phyloP scores from a whole-genome alignment of 2,888 invertebrate species.

The Leucophenga maculata region DNA sequence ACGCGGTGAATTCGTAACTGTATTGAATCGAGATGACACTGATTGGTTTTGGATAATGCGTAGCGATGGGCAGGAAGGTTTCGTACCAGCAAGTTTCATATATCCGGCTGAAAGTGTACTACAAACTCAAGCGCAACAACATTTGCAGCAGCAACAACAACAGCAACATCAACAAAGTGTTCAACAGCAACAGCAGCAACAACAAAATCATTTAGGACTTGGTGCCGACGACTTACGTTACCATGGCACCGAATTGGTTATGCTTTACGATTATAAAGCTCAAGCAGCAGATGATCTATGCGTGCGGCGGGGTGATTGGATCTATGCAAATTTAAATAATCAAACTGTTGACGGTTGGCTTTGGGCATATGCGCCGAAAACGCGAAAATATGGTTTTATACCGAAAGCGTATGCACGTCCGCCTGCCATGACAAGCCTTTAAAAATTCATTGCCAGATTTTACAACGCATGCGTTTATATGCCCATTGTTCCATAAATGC shows the following conservation, averaged over 20 bases:
- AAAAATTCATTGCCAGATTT: neutral
- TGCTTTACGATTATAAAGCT: constrained; percentile 96
- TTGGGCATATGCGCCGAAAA: constrained; percentile 95
- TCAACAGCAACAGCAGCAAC: constrained; percentile 47
- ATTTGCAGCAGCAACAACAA: constrained; percentile 48
- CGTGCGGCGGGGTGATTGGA: constrained; percentile 93
- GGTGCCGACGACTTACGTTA: constrained; percentile 80
- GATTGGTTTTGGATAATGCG: constrained; percentile 98
- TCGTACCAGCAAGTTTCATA: constrained; percentile 94
- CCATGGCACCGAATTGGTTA: constrained; percentile 92
- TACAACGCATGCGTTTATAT: too few relatives aligned
- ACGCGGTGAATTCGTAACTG: constrained; percentile 95
- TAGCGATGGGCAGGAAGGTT: constrained; percentile 94
- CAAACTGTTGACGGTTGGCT: constrained; percentile 96
- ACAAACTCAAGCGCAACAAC: constrained; percentile 68
- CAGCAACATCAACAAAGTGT: constrained; percentile 48
- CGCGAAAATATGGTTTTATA: constrained; percentile 93
- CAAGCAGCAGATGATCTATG: constrained; percentile 94
- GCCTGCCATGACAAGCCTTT: constrained; percentile 88
- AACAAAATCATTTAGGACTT: constrained; percentile 63
- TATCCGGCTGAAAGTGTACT: constrained; percentile 90
- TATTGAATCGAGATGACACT: constrained; percentile 93
- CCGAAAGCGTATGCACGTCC: constrained; percentile 95
- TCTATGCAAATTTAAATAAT: constrained; percentile 93
- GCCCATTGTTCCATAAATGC: too few relatives aligned